Evolutionary conservation across 2,113 vertebrate species (phyloP).

Genomic region (Centropus bengalensis): DNA sequence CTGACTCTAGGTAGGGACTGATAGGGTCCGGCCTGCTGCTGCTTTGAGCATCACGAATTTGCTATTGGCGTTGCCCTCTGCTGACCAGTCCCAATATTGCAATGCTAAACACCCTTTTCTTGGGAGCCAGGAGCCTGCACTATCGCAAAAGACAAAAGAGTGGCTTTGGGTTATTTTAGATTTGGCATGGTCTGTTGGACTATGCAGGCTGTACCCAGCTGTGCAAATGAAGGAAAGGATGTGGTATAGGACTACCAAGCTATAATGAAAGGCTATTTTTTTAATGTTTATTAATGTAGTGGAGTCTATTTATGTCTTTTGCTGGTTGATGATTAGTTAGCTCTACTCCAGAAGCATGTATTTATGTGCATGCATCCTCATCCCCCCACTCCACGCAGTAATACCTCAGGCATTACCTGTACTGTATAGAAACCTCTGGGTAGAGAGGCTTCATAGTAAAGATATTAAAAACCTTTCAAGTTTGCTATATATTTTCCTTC

Average conservation of each 20-base stretch:
- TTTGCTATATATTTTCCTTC: neutral
- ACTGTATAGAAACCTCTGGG: neutral
- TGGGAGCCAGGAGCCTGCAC: accelerated
- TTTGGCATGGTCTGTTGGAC: neutral
- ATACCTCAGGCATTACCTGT: neutral
- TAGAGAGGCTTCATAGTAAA: neutral
- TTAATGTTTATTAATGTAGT: neutral
- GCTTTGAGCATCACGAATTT: neutral
- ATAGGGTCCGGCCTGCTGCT: accelerated
- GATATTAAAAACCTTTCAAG: neutral
- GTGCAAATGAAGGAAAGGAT: neutral
- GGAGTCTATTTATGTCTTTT: neutral
- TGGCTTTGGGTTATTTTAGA: neutral
- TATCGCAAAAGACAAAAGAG: neutral
- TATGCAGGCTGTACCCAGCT: neutral
- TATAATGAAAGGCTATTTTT: neutral
- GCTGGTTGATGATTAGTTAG: neutral
- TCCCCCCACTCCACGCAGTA: neutral
- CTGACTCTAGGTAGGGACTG: accelerated
- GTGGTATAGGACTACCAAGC: neutral
- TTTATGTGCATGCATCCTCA: neutral
- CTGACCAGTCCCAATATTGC: neutral
- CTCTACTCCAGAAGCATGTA: neutral
- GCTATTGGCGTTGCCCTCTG: neutral
- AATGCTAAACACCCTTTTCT: neutral